A percentile compares a stretch with the other conserved stretches of the same genome.
Evolutionary conservation across 2,113 vertebrate species (phyloP).

Genomic region (Chamaetylas fuelleborni): DNA sequence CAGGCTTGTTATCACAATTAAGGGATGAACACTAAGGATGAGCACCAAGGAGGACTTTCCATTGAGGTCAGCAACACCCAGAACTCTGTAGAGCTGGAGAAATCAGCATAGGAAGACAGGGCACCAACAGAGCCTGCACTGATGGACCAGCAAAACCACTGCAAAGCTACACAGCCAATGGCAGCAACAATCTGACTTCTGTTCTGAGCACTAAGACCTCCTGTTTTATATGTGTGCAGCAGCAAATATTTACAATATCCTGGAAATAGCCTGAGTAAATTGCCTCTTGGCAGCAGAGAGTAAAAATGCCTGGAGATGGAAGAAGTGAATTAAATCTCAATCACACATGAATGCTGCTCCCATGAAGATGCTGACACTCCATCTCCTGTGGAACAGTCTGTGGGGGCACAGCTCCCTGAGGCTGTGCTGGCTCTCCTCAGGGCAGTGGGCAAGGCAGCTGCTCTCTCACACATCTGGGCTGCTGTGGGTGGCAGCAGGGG

Average conservation of each 20-base stretch:
- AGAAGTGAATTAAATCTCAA: slow-evolving; percentile 29
- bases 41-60: neutral
- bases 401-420: rapidly evolving
- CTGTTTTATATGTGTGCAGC: slow-evolving; percentile 1
- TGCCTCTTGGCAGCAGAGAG: slow-evolving; percentile 21
- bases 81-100: neutral
- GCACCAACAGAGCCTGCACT: neutral
- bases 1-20: neutral
- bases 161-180: neutral
- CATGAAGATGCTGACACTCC: neutral
- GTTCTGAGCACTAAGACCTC: slow-evolving; percentile 13
- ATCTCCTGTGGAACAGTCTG: neutral
- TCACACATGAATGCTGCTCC: neutral
- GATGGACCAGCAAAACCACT: neutral
- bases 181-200: slow-evolving; percentile 38
- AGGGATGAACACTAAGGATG: neutral
- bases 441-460: neutral
- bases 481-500: neutral
- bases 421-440: neutral
- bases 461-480: neutral
- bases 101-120: neutral
- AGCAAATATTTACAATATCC: slow-evolving; percentile 62
- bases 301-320: slow-evolving; percentile 3
- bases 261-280: slow-evolving; percentile 33
- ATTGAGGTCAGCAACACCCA: neutral